Evolutionary conservation across 92 coral and sea anemone genomes (phyloP).

Genomic region (Phenganax subtilis): DNA sequence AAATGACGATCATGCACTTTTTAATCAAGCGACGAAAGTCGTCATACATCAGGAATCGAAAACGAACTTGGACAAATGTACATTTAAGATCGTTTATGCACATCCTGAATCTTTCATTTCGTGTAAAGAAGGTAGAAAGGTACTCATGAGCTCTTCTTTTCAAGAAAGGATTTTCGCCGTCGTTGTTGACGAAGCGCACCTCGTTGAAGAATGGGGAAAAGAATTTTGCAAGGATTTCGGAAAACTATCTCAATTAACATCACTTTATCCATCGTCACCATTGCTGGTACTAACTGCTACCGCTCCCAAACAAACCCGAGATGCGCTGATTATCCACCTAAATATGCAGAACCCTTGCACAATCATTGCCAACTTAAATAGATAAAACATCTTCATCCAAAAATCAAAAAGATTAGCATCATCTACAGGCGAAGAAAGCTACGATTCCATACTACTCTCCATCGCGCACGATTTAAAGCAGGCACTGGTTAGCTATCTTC

Average conservation of each 20-base stretch:
- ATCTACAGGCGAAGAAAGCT: conserved; percentile 41
- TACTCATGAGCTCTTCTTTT: not conserved
- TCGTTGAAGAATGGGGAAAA: conserved; percentile 1
- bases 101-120: conserved; percentile 56
- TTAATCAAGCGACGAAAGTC: not conserved
- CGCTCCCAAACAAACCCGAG: too few relatives aligned
- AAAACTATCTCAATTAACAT: conserved; percentile 44
- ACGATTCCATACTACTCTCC: conserved; percentile 14
- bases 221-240: conserved; percentile 13
- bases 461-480: not conserved
- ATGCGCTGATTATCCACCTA: too few relatives aligned
- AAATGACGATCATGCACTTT: not conserved
- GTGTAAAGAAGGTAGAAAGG: conserved; percentile 45
- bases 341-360: too few relatives aligned
- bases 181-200: too few relatives aligned
- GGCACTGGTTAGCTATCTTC: conserved; percentile 35
- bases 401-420: too few relatives aligned
- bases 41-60: not conserved
- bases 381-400: conserved; percentile 13
- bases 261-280: conserved; percentile 31
- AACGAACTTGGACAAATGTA: not conserved
- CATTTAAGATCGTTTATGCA: conserved; percentile 21
- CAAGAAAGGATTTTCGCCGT: too few relatives aligned
- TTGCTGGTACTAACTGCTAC: too few relatives aligned
- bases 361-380: conserved; percentile 21